phyloP scores from a whole-genome alignment of 2,797 vertebrate species.

The Enoplosus armatus region DNA sequence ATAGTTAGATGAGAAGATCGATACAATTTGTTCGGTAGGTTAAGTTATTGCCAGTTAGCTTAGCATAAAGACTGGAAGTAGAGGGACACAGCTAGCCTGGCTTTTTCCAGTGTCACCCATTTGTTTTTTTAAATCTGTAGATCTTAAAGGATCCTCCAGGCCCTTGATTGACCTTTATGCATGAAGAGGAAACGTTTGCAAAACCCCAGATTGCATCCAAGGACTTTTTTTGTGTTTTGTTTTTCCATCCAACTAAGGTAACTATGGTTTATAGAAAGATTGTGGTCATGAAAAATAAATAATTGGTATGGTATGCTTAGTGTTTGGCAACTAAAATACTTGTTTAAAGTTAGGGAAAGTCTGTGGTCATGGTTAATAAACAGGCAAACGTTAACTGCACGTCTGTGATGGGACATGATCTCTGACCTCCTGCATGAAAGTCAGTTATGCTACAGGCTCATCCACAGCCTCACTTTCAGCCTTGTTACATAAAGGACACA shows the following conservation, averaged over 20 bases:
- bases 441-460: not conserved
- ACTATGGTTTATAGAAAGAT: not conserved
- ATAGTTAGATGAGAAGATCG: no score
- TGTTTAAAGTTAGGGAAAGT: not conserved
- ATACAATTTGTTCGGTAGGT: no score
- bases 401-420: not conserved
- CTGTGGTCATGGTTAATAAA: not conserved
- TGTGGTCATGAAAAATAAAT: not conserved
- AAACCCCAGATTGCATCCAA: not conserved
- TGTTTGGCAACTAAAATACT: not conserved
- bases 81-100: no score
- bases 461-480: not conserved
- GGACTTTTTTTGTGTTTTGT: not conserved
- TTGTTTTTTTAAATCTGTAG: not conserved
- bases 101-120: no score
- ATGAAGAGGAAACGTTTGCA: no score
- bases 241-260: not conserved
- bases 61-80: no score
- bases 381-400: not conserved
- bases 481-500: not conserved
- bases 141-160: not conserved
- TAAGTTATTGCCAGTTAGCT: no score
- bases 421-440: constrained; percentile 8
- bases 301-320: not conserved
- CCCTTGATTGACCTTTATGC: not conserved